Conservation (phyloP, 2,113 vertebrate species). For the Sigmodon hispidus region DNA sequence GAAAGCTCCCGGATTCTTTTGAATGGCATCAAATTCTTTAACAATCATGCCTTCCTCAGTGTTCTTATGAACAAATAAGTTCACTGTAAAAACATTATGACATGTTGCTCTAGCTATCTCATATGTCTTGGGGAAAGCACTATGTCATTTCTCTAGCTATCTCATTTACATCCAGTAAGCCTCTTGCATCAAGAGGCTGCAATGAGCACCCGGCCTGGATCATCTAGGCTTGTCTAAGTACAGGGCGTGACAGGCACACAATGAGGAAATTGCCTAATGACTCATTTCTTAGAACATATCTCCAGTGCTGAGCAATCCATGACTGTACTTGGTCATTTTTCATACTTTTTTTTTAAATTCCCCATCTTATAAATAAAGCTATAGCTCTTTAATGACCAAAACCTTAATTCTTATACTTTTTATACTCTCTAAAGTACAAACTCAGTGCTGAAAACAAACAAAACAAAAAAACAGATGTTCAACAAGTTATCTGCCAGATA, state of each 20-base stretch:
- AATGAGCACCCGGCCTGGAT: background rate
- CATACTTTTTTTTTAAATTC: slow-evolving; percentile 2
- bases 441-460: background rate
- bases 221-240: background rate
- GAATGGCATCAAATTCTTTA: background rate
- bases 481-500: background rate
- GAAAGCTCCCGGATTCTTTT: background rate
- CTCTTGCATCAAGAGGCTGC: background rate
- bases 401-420: background rate
- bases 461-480: background rate
- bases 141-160: background rate
- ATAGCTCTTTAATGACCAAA: slow-evolving; percentile 34
- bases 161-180: too few relatives aligned
- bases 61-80: background rate
- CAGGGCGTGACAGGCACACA: background rate
- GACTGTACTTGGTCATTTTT: background rate
- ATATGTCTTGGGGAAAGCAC: too few relatives aligned
- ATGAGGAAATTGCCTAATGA: background rate
- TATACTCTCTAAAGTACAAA: background rate
- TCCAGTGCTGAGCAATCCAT: background rate
- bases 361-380: background rate
- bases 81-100: background rate
- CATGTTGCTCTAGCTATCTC: background rate
- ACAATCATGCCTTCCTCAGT: background rate
- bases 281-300: background rate